Evolutionary conservation across 2,797 vertebrate genomes (phyloP), one percentile per base, ranked within the genome.

Genomic region (Hoplostethus atlanticus): DNA sequence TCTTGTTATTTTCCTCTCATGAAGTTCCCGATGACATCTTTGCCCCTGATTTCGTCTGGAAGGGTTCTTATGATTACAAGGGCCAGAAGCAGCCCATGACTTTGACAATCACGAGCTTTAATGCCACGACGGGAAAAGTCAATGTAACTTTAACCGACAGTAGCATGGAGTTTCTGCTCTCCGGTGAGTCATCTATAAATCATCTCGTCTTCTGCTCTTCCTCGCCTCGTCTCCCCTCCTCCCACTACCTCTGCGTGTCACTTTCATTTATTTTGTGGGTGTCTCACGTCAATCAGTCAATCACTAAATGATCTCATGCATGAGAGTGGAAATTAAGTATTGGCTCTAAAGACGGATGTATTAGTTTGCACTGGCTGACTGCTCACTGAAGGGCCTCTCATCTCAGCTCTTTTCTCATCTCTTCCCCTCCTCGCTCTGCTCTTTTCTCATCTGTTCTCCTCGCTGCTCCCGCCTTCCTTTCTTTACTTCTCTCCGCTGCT

Each of bases 11-110:
- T 56, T 57, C 38, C 47, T 80, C 17, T n/a, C 9, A 46, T 73
- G 8, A 87, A 99, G 98, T 99, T 90, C 97, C 98, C 13, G 96
- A 97, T 72, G 94, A 98, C 54, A 95, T 99, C n/a, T 98, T 99
- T 86, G 96, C 97, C 31, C 95, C 96, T 62, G 95, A 97, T 87
- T 99, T 97, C n/a, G 89, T 97, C 92, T 99, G 98, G 98, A 99
- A 97, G 93, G 98, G 98, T 54, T 99, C 97, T 66, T 97, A 96
- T 42, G 96, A 98, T 85, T 97, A 97, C 87, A 98, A 96, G 91
- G 96, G 95, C 84, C 96, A 94, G 81, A 99, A 99, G 65, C 97
- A 98, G 48, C 97, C 97, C 1, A 96, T 98, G 95, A 97, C 96
- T 80, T 86, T 99, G 91, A 97, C 96, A 53, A 92, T 99, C 81